A percentile compares a stretch with the other conserved stretches of the same genome.
phyloP scores from a whole-genome alignment of 2,797 vertebrate genomes.

The Thamnophis elegans region DNA sequence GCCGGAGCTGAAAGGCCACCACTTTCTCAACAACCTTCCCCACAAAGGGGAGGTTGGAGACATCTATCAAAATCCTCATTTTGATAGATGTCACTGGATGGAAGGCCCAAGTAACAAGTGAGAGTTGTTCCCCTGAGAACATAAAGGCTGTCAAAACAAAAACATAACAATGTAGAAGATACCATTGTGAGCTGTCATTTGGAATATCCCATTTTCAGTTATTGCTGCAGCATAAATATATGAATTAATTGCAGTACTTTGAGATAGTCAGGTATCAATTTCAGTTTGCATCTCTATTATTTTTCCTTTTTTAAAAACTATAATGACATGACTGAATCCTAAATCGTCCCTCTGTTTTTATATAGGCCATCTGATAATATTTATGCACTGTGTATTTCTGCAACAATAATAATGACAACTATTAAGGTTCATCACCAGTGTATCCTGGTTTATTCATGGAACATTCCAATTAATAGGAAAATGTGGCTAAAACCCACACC shows the following conservation, averaged over 20 bases:
- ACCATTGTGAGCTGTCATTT: constrained; percentile 29
- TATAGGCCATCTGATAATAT: not conserved
- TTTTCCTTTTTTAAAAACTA: constrained; percentile 15
- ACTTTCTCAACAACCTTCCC: no score
- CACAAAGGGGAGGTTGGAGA: no score
- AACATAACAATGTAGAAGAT: constrained; percentile 18
- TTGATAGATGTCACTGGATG: not conserved
- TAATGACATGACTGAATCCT: not conserved
- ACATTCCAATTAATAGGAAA: not conserved
- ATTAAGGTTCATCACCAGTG: not conserved
- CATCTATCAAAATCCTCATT: no score
- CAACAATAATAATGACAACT: not conserved
- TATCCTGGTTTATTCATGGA: not conserved
- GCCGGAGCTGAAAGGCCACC: no score
- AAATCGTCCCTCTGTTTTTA: not conserved
- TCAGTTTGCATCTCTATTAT: constrained; percentile 28
- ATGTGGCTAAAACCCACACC: not conserved
- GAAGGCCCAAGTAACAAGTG: constrained; percentile 31
- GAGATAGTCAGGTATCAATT: constrained; percentile 36
- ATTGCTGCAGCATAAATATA: constrained; percentile 40
- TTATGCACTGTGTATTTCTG: not conserved
- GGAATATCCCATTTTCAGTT: constrained; percentile 9
- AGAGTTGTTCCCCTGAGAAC: constrained; percentile 21
- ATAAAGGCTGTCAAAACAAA: constrained; percentile 35
- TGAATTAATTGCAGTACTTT: constrained; percentile 42